These are phyloP conservation scores for Palythoa grandis DNA, from an alignment of 92 coral and sea anemone species.

Conservation along the genomic window DNA sequence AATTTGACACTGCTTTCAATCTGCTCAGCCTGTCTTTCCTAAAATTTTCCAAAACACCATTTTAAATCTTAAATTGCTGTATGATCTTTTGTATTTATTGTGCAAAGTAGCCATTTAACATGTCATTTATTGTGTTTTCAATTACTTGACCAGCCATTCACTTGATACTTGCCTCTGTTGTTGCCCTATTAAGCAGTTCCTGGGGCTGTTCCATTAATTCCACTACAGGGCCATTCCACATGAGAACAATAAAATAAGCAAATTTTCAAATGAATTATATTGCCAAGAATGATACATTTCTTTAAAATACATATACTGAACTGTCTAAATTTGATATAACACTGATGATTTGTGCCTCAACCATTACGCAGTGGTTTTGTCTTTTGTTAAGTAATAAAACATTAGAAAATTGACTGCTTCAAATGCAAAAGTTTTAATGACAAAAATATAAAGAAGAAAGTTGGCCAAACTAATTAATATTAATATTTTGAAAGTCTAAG, in stretches of 20 bases:
- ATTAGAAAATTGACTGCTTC: not conserved
- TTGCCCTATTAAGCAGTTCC: not conserved
- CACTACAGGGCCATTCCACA: constrained; percentile 12
- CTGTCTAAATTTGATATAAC: not conserved
- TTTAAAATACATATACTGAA: not conserved
- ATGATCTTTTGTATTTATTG: not conserved
- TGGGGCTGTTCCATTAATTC: constrained; percentile 21
- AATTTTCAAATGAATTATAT: constrained; percentile 18
- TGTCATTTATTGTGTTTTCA: not conserved
- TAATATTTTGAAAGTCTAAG: constrained; percentile 13
- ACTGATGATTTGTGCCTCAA: not conserved
- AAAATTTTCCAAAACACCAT: not conserved
- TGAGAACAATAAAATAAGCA: not conserved
- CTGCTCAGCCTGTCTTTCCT: constrained; percentile 33
- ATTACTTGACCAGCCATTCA: not conserved
- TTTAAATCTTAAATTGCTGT: not conserved
- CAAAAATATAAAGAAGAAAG: constrained; percentile 17
- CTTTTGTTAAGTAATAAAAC: constrained; percentile 4
- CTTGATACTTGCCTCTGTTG: not conserved
- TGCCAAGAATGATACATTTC: not conserved
- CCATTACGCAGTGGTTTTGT: not conserved
- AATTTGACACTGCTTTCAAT: constrained; percentile 4
- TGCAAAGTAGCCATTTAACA: not conserved
- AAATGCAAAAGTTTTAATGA: constrained; percentile 12
- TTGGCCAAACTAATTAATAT: not conserved